Percentiles rank a stretch among this genome's conserved stretches.
Conservation (phyloP, 2,888 invertebrate species). For the Machimus rusticus region DNA sequence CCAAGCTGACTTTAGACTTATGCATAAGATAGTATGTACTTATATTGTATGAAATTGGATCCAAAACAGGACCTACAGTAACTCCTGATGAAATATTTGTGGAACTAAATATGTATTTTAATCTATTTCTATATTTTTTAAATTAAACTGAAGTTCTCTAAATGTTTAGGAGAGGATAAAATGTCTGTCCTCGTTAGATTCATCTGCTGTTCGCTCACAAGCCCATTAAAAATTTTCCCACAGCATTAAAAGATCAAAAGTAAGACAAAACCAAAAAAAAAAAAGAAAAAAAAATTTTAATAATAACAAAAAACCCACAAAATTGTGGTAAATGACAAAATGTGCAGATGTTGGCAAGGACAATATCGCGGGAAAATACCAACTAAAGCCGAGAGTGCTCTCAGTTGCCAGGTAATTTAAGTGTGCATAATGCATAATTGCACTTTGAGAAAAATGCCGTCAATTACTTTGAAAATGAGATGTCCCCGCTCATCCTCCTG, state of each 20-base stretch:
- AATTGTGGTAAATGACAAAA: neutral
- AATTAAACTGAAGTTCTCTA: neutral
- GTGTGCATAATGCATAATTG: neutral
- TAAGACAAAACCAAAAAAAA: neutral
- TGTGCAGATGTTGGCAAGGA: neutral
- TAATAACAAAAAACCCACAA: neutral
- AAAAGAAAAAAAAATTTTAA: too few relatives aligned
- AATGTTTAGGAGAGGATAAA: neutral
- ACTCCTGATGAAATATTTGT: too few relatives aligned
- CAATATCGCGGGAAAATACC: neutral
- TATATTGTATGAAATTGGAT: too few relatives aligned
- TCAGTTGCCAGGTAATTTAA: neutral
- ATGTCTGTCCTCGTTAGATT: neutral
- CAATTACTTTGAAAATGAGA: neutral
- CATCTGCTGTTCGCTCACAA: neutral
- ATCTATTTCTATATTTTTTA: too few relatives aligned
- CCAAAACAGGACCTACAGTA: too few relatives aligned
- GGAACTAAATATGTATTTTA: too few relatives aligned
- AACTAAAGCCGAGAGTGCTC: neutral
- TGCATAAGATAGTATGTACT: too few relatives aligned
- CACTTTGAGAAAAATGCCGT: neutral
- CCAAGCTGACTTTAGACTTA: too few relatives aligned
- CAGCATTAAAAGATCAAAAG: neutral
- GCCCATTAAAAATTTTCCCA: neutral
- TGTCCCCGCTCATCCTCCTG: neutral